A percentile compares a stretch with the other conserved stretches of the same genome.
Evolutionary conservation across 2,888 invertebrate genomes (phyloP).

Genomic region (Aquatica leii): DNA sequence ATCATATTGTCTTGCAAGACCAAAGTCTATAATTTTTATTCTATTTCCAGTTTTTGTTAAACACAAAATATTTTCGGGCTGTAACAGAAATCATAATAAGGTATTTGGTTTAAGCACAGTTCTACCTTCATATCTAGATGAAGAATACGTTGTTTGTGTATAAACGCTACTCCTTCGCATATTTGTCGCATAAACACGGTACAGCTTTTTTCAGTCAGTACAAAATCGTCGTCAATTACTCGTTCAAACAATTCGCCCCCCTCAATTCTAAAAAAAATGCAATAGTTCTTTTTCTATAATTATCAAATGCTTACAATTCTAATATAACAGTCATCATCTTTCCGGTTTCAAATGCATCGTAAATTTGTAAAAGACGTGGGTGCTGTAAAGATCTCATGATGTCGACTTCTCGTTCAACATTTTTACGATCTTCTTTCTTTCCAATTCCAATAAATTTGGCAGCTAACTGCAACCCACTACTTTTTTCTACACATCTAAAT

Average conservation of each 20-base stretch:
- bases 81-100: conserved; percentile 48
- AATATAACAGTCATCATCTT: conserved; percentile 96
- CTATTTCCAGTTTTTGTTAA: conserved; percentile 96
- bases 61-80: conserved; percentile 99
- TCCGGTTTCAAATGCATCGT: conserved; percentile 94
- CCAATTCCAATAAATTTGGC: conserved; percentile 92
- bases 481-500: conserved; percentile 88
- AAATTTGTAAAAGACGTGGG: conserved; percentile 94
- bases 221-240: conserved; percentile 97
- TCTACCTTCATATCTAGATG: conserved; percentile 96
- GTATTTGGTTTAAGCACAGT: neutral
- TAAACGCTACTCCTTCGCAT: conserved; percentile 97
- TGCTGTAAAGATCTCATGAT: conserved; percentile 96
- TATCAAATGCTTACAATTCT: conserved; percentile 95
- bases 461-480: conserved; percentile 81
- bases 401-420: conserved; percentile 95
- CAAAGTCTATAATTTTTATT: conserved; percentile 99
- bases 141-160: conserved; percentile 93
- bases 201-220: conserved; percentile 95
- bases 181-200: conserved; percentile 97
- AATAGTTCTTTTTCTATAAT: no score
- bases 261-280: conserved; percentile 81
- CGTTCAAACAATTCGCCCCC: conserved; percentile 99
- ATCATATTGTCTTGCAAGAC: conserved; percentile 91
- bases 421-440: conserved; percentile 85